phyloP scores from a whole-genome alignment of 1,140 invertebrate genomes.

The Varroa destructor region DNA sequence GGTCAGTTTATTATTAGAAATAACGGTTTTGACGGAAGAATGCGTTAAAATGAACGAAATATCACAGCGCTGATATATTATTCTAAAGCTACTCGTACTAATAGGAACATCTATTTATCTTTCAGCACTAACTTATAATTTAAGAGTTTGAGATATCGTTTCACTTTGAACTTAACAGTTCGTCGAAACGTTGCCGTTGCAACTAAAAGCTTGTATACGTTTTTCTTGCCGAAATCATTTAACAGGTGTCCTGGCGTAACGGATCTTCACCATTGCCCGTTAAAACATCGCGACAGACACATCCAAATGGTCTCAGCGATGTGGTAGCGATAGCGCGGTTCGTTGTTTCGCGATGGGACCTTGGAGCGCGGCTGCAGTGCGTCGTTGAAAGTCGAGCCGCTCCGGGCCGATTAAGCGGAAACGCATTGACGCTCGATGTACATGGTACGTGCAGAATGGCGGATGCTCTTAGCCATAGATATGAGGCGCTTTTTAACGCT shows the following conservation, averaged over 20 bases:
- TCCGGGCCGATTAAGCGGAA: conserved; percentile 47
- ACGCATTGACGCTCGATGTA: conserved; percentile 58
- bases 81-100: too few relatives aligned
- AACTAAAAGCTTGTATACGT: too few relatives aligned
- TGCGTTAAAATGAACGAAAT: too few relatives aligned
- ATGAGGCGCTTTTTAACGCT: too few relatives aligned
- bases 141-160: too few relatives aligned
- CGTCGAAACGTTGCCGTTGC: too few relatives aligned
- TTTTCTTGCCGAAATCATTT: neutral
- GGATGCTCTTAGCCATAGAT: neutral
- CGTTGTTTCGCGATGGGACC: conserved; percentile 51
- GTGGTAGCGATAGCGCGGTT: conserved; percentile 35
- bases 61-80: too few relatives aligned
- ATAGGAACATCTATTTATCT: too few relatives aligned
- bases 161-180: too few relatives aligned
- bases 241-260: conserved; percentile 32
- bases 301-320: conserved; percentile 29
- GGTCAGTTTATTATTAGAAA: too few relatives aligned
- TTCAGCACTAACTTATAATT: too few relatives aligned
- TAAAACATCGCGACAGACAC: conserved; percentile 31
- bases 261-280: conserved; percentile 33
- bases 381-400: conserved; percentile 34
- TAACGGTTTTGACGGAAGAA: too few relatives aligned
- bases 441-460: conserved; percentile 52
- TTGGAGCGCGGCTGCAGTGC: conserved; percentile 63